phyloP scores from a whole-genome alignment of 2,113 vertebrate species.

The Myotis yumanensis region DNA sequence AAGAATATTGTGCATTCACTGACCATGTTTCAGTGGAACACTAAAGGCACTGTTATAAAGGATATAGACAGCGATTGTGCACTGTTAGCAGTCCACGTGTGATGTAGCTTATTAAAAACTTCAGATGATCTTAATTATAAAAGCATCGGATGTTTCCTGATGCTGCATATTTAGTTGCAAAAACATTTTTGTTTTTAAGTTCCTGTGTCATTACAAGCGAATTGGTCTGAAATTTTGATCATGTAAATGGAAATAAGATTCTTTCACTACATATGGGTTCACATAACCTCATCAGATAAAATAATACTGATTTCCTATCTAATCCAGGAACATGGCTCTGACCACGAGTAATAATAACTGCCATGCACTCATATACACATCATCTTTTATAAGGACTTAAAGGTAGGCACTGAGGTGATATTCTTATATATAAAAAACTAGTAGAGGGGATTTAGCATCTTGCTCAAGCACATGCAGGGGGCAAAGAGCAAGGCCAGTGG shows the following conservation, averaged over 20 bases:
- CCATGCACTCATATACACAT: background rate
- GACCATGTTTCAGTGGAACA: slow-evolving; percentile 64
- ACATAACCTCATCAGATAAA: background rate
- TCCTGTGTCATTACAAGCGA: background rate
- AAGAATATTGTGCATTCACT: slow-evolving; percentile 72
- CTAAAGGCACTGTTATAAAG: slow-evolving; percentile 70
- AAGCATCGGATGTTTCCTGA: slow-evolving; percentile 47
- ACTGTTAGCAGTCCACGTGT: slow-evolving; percentile 61
- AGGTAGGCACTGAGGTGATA: background rate
- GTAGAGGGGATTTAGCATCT: background rate
- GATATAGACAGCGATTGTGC: slow-evolving; percentile 62
- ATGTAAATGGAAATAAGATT: slow-evolving; percentile 34
- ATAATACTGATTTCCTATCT: slow-evolving; percentile 23
- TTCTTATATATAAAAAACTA: background rate
- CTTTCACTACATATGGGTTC: background rate
- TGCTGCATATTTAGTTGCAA: background rate
- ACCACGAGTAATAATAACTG: background rate
- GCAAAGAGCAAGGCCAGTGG: background rate
- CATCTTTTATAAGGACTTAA: background rate
- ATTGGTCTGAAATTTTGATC: background rate
- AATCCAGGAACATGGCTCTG: background rate
- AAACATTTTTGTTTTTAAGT: slow-evolving; percentile 14
- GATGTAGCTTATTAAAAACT: slow-evolving; percentile 57
- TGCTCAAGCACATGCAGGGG: background rate
- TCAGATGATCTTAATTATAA: slow-evolving; percentile 77